Evolutionary conservation across 2,888 invertebrate genomes (phyloP).

Genomic region (Brachycybe producta): DNA sequence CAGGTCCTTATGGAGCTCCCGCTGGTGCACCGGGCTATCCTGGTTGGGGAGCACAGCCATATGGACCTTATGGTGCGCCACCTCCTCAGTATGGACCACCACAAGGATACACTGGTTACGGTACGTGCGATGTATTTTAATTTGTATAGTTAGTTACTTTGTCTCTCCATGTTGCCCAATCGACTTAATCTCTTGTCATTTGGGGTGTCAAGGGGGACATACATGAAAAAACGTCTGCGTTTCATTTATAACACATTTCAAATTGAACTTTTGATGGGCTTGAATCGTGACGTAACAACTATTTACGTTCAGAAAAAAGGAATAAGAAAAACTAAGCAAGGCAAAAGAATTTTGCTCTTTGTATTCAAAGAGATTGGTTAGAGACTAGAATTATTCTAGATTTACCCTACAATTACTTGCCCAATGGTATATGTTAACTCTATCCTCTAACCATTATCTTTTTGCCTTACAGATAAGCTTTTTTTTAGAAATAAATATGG

Average conservation of each 20-base stretch:
- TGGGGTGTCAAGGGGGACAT: conserved; percentile 8
- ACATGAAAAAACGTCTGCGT: background rate
- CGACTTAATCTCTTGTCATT: background rate
- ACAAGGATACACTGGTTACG: background rate
- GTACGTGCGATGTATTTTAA: background rate
- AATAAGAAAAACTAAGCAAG: no score
- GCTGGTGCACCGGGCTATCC: conserved; percentile 15
- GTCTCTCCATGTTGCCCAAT: conserved; percentile 7
- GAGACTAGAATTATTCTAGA: no score
- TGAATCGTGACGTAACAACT: background rate
- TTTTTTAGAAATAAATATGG: no score
- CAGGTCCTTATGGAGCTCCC: conserved; percentile 16
- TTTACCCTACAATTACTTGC: no score
- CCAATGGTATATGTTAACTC: no score
- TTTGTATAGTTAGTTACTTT: background rate
- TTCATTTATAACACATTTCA: background rate
- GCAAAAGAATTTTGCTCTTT: no score
- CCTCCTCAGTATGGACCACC: conserved; percentile 9
- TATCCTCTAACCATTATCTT: no score
- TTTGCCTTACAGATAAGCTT: no score
- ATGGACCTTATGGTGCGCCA: conserved; percentile 12
- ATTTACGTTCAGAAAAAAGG: no score
- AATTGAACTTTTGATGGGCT: background rate
- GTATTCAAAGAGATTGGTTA: no score
- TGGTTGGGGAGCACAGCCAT: conserved; percentile 16